Evolutionary conservation across 2,113 vertebrate genomes (phyloP).

Genomic region (Ammodytes marinus): DNA sequence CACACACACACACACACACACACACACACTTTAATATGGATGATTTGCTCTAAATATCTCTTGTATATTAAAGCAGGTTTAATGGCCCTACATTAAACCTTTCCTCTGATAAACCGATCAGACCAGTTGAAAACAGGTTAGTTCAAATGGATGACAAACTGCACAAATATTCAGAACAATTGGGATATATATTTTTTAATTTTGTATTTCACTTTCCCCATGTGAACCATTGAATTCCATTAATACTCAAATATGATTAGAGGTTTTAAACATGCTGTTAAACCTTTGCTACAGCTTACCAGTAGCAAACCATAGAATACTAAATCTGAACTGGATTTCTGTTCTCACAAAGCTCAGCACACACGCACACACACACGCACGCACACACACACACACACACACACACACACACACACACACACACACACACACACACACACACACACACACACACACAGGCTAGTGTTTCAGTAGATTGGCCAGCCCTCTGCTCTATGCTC

Average conservation of each 20-base stretch:
- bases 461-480: slow-evolving; percentile 60
- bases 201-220: neutral
- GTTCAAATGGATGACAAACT: neutral
- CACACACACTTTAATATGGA: neutral
- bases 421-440: slow-evolving; percentile 9
- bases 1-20: neutral
- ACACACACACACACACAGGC: neutral
- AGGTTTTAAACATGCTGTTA: slow-evolving; percentile 10
- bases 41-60: neutral
- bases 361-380: slow-evolving; percentile 4
- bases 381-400: neutral
- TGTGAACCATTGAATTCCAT: neutral
- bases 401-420: slow-evolving; percentile 11
- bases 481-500: slow-evolving; percentile 17
- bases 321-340: neutral
- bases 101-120: neutral
- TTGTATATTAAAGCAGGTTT: too few species aligned
- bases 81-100: neutral
- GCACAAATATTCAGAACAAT: neutral
- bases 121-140: neutral
- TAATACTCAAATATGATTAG: neutral
- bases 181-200: too few species aligned
- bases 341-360: neutral
- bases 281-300: slow-evolving; percentile 22
- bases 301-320: neutral